These are phyloP conservation scores for Selenia dentaria DNA, from an alignment of 2,888 invertebrate species.

Conservation along the genomic window DNA sequence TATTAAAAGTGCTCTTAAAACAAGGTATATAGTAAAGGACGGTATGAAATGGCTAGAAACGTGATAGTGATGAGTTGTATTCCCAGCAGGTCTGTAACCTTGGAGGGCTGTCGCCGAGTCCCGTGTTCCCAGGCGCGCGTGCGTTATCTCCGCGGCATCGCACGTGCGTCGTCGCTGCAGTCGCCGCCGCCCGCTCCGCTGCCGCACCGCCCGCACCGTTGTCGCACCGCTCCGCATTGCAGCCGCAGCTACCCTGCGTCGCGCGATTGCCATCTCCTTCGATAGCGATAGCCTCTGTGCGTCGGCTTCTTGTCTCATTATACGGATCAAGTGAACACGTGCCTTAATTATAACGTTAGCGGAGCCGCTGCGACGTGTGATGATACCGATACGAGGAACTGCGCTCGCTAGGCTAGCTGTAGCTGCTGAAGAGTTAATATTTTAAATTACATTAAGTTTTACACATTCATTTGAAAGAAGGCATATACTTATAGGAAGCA, in stretches of 20 bases:
- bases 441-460: too few relatives aligned
- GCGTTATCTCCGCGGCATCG: constrained; percentile 38
- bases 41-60: too few relatives aligned
- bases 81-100: constrained; percentile 16
- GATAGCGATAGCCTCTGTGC: constrained; percentile 7
- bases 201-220: too few relatives aligned
- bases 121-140: constrained; percentile 40
- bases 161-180: constrained; percentile 21
- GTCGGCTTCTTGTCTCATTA: constrained; percentile 8
- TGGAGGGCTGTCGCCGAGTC: constrained; percentile 11
- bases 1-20: too few relatives aligned
- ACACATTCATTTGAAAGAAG: too few relatives aligned
- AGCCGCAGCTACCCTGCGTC: background rate
- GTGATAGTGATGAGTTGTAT: constrained; percentile 5
- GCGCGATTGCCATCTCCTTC: constrained; percentile 17
- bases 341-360: constrained; percentile 8
- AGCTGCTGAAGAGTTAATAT: too few relatives aligned
- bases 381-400: too few relatives aligned
- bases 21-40: too few relatives aligned
- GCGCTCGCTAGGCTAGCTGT: too few relatives aligned
- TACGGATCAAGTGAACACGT: constrained; percentile 5
- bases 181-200: constrained; percentile 1
- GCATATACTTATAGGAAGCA: too few relatives aligned
- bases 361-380: background rate
- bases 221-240: too few relatives aligned